phyloP scores from a whole-genome alignment of 2,888 invertebrate species.

The Meiosimyza decipiens region DNA sequence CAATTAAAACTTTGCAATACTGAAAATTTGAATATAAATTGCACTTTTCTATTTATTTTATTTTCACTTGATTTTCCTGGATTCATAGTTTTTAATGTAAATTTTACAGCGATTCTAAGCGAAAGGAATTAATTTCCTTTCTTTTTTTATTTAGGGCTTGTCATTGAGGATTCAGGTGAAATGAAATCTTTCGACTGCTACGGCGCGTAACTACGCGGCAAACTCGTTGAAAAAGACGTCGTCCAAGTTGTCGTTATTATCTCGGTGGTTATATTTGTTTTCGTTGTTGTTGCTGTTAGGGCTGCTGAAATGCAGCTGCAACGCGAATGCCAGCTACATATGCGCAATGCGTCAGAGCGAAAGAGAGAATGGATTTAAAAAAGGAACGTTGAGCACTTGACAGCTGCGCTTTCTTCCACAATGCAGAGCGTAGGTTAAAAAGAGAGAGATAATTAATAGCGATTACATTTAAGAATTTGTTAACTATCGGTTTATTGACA shows the following conservation, averaged over 20 bases:
- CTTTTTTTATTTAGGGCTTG: too few species aligned
- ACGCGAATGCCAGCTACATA: constrained; percentile 17
- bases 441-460: background rate
- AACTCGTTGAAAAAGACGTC: constrained; percentile 4
- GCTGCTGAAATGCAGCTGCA: constrained; percentile 40
- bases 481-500: too few species aligned
- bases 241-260: background rate
- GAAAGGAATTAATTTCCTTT: too few species aligned
- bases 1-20: too few species aligned
- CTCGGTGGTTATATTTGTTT: constrained; percentile 8
- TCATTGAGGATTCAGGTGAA: too few species aligned
- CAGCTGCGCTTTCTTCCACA: constrained; percentile 37
- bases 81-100: too few species aligned
- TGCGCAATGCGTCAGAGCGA: background rate
- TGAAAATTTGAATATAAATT: too few species aligned
- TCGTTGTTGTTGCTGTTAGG: constrained; percentile 21
- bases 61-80: too few species aligned
- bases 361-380: constrained; percentile 16
- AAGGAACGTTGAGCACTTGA: constrained; percentile 38
- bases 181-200: background rate
- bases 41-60: too few species aligned
- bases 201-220: constrained; percentile 4
- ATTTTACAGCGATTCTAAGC: too few species aligned
- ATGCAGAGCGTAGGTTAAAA: background rate
- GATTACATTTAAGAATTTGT: background rate